Conservation (phyloP, 2,797 vertebrate genomes). For the Aldrovandia affinis region DNA sequence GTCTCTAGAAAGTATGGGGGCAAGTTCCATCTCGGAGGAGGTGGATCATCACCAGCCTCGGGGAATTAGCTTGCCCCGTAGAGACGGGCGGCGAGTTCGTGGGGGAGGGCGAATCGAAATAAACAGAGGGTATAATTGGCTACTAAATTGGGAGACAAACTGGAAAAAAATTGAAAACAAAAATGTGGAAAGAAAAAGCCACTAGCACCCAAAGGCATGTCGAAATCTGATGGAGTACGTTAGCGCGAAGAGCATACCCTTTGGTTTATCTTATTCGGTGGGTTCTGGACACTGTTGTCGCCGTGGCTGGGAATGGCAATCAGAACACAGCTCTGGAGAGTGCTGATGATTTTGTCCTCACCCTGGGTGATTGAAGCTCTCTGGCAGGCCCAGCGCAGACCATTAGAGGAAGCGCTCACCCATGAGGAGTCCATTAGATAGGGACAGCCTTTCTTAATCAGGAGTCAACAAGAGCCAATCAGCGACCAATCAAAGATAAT, state of each 20-base stretch:
- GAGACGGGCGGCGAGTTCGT: no score
- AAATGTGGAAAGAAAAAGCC: no score
- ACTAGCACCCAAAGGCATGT: not conserved
- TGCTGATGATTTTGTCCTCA: not conserved
- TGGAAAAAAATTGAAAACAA: no score
- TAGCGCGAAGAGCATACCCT: not conserved
- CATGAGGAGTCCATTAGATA: constrained; percentile 61
- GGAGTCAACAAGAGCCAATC: constrained; percentile 77
- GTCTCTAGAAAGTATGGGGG: no score
- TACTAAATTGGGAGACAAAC: no score
- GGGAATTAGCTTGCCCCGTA: no score
- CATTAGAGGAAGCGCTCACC: constrained; percentile 37
- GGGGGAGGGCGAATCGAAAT: no score
- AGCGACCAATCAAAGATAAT: constrained; percentile 72
- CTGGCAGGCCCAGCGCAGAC: constrained; percentile 17
- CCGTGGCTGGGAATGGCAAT: not conserved
- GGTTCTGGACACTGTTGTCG: not conserved
- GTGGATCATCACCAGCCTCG: no score
- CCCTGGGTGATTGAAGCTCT: constrained; percentile 9
- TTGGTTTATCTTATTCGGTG: not conserved
- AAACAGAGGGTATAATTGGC: no score
- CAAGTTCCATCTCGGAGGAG: no score
- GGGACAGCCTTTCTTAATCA: constrained; percentile 69
- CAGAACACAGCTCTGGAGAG: not conserved
- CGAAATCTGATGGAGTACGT: not conserved